Base-by-base conservation (phyloP, 2,888 invertebrate genomes). In the Lochmaea capreae region DNA sequence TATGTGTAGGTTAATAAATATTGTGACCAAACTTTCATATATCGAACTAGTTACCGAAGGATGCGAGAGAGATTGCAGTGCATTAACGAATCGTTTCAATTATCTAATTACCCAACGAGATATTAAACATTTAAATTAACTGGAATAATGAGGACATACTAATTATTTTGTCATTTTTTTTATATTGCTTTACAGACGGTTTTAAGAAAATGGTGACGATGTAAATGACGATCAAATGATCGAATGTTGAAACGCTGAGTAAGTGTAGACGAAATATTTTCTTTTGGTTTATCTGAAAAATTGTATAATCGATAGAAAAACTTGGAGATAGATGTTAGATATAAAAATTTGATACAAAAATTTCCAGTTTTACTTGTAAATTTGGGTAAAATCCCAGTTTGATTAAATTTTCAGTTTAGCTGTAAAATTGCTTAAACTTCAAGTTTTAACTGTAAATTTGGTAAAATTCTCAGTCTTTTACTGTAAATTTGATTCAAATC, bases 11-110 rank as follows among this genome's bases (percentile, higher is more conserved):
- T 14, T 8, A n/a, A 16, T 10, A 16, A 54, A 54, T 54, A 54
- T 54, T 54, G 54, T 54, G 54, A 54, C 18, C 54, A 18, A 54
- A 54, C 18, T 54, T 54, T 16, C 54, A 54, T 54, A 33, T 33
- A 16, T 52, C 16, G 54, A 18, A 54, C 54, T 54, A 54, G 54
- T 54, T 54, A 54, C 54, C 10, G 16, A 54, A 54, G 18, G 54
- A 54, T 54, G 54, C 54, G 54, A 54, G 54, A 54, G 54, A 54
- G 54, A 54, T 16, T 54, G 16, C 6, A 16, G 3, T 49, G 14
- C 14, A 14, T 12, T 49, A 49, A 43, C 43, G 43, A 43, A 43
- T 43, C 43, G 4, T 46, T 12, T 12, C 3, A 52, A 52, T 52
- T 52, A 6, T 52, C 52, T 52, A 54, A 54, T 54, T 54, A 54